Conservation (phyloP, 2,113 vertebrate species). For the Fulmarus glacialis region DNA sequence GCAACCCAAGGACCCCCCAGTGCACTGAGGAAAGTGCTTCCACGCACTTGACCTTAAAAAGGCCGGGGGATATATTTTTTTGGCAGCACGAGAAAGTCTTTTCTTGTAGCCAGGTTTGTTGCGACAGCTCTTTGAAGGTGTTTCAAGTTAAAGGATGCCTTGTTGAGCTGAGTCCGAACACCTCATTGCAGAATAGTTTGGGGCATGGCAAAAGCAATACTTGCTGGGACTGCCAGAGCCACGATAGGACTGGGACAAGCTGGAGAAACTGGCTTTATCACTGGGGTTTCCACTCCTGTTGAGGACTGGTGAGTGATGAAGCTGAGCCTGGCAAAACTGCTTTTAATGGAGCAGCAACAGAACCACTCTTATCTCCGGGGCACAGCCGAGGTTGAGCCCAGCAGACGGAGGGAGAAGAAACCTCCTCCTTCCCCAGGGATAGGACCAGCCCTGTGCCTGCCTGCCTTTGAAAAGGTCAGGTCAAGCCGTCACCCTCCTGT, state of each 20-base stretch:
- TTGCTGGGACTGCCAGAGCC: not conserved
- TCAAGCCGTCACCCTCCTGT: not conserved
- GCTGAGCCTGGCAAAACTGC: not conserved
- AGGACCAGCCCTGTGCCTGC: not conserved
- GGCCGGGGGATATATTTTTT: not conserved
- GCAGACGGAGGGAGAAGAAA: not conserved
- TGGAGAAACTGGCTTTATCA: not conserved
- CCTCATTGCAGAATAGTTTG: not conserved
- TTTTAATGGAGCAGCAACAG: not conserved
- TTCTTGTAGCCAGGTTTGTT: not conserved
- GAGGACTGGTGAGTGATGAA: not conserved
- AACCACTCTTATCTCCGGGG: not conserved
- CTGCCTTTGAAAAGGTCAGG: not conserved
- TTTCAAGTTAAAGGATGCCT: not conserved
- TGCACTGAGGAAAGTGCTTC: not conserved
- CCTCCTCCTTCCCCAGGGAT: not conserved
- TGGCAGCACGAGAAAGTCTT: not conserved
- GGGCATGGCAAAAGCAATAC: not conserved
- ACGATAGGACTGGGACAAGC: not conserved
- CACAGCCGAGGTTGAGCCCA: not conserved
- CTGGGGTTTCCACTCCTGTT: not conserved
- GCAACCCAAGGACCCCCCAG: not conserved
- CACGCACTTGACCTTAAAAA: not conserved
- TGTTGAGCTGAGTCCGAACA: not conserved
- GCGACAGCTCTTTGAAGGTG: not conserved